Evolutionary conservation across 2,797 vertebrate species (phyloP).

Genomic region (Lutjanus campechanus): DNA sequence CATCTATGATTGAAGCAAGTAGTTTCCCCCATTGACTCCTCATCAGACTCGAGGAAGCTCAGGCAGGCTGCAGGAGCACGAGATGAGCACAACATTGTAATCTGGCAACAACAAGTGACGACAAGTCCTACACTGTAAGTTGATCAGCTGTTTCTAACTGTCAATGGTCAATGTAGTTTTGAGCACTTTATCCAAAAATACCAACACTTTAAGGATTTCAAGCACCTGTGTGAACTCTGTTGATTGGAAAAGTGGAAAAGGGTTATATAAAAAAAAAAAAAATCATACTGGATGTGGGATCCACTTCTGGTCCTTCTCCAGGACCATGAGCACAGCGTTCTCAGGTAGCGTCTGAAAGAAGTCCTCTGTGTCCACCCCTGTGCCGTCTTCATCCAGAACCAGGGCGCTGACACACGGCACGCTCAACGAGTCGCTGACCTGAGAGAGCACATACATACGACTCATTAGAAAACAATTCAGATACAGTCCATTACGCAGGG

Average conservation of each 20-base stretch:
- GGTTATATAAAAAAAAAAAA: neutral
- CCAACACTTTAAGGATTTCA: too few species aligned
- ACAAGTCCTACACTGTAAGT: too few species aligned
- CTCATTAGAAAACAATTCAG: neutral
- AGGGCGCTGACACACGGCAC: constrained; percentile 74
- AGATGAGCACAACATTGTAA: too few species aligned
- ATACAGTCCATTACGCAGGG: neutral
- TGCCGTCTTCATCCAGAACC: constrained; percentile 95
- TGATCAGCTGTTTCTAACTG: too few species aligned
- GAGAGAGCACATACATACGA: constrained; percentile 2
- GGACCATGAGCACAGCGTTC: constrained; percentile 90
- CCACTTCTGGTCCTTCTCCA: constrained; percentile 92
- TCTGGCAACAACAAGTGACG: too few species aligned
- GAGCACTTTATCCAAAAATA: too few species aligned
- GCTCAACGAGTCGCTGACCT: constrained; percentile 85
- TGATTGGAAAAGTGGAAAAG: neutral
- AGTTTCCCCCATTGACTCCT: too few species aligned
- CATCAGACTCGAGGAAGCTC: too few species aligned
- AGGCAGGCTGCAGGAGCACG: too few species aligned
- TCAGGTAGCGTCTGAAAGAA: constrained; percentile 91
- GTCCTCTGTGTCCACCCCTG: constrained; percentile 91
- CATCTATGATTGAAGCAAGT: too few species aligned
- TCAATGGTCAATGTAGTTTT: too few species aligned
- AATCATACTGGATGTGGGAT: constrained; percentile 78
- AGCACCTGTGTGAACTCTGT: too few species aligned